Base-by-base conservation (phyloP, 2,113 vertebrate genomes). In the Istiophorus platypterus region DNA sequence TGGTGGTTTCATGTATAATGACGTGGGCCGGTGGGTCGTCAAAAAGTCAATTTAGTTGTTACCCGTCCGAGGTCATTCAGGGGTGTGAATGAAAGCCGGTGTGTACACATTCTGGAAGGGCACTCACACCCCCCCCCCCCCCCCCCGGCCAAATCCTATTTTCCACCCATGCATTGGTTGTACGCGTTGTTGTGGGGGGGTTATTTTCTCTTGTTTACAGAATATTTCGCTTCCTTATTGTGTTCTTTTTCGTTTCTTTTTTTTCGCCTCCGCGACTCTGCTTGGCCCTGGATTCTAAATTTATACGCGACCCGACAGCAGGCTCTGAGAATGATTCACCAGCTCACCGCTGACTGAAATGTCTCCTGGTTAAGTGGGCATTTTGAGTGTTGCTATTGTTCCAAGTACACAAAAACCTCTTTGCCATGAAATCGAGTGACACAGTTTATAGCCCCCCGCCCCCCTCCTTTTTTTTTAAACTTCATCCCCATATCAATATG, bases 281-380 rank as follows among this genome's bases (percentile, higher is more conserved):
- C 26, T 69, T 52, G 5, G 27, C 63, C 27, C 18, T 49, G 17
- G 22, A 45, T 80, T 80, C 45, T 4, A 12, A 26, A 75, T 61
- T 65, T 26, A 26, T 42, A 70, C 8, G 9, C 0, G 8, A 73
- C 49, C 14, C 63, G 61, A 72, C 72, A 52, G 29, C 72, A 64
- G 22, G 47, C 59, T 75, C 52, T 74, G 10, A 74, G 77, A 77
- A 54, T 77, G 77, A 84, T 87, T 29, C 59, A 80, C 73, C 41
- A 57, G 63, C 58, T 29, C 14, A 1, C 26, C 49, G 42, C 69
- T 45, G 42, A 82, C 37, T 57, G 68, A 69, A 65, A 59, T 39
- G 31, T 63, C 18, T 27, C 15, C 15, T 37, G 59, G 34, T 45
- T 67, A n/a, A 37, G 41, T 29, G 4, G 66, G 22, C 42, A 62